Evolutionary conservation across 2,797 vertebrate species (phyloP).

Genomic region (Girardinus metallicus): DNA sequence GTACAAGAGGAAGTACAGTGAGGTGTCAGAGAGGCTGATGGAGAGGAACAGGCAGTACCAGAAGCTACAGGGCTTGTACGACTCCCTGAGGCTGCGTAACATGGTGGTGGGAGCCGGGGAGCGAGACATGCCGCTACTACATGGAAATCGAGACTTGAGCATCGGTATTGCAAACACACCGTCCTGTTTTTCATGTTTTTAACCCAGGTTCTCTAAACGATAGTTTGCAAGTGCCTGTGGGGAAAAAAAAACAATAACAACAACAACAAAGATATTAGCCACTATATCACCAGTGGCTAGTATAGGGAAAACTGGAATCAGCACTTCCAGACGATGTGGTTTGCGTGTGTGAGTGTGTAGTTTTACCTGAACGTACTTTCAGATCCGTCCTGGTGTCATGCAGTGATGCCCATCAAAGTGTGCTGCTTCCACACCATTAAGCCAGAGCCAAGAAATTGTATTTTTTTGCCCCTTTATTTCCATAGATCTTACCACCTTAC

Average conservation of each 20-base stretch:
- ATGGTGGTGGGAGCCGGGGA: constrained; percentile 79
- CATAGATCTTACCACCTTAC: not conserved
- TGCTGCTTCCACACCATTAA: not conserved
- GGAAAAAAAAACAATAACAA: not conserved
- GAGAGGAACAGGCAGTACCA: constrained; percentile 91
- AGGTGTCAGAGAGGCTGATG: constrained; percentile 90
- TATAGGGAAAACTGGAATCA: not conserved
- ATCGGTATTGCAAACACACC: constrained; percentile 44
- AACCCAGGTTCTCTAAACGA: not conserved
- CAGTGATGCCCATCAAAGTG: not conserved
- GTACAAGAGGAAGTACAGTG: constrained; percentile 90
- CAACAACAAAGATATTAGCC: not conserved
- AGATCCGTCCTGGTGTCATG: not conserved
- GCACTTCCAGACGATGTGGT: not conserved
- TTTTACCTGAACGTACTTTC: not conserved
- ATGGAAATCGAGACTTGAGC: constrained; percentile 37
- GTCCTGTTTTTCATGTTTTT: not conserved
- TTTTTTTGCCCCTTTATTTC: not conserved
- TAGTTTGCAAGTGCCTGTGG: not conserved
- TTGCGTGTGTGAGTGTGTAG: not conserved
- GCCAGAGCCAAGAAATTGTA: not conserved
- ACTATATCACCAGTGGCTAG: not conserved
- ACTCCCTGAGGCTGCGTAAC: constrained; percentile 86
- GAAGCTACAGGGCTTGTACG: constrained; percentile 90
- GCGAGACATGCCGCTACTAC: constrained; percentile 41